Evolutionary conservation across 2,888 invertebrate genomes (phyloP).

Genomic region (Amiota minor): DNA sequence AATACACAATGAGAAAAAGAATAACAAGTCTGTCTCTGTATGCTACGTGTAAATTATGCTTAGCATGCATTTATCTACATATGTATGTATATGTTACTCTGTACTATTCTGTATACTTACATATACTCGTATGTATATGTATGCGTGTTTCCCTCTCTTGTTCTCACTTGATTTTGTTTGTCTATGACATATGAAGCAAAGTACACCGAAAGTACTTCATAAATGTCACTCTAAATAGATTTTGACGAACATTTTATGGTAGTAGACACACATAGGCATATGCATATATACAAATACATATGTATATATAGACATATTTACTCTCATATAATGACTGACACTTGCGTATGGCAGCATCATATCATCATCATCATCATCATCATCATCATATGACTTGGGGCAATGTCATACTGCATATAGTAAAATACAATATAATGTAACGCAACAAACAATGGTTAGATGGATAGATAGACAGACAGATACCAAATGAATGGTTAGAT

Average conservation of each 20-base stretch:
- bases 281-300: conserved; percentile 22
- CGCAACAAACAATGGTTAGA: background rate
- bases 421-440: background rate
- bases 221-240: conserved; percentile 62
- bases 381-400: conserved; percentile 34
- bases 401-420: conserved; percentile 7
- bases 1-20: no score
- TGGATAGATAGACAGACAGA: background rate
- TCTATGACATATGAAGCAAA: background rate
- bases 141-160: background rate
- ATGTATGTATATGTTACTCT: no score
- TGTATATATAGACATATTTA: conserved; percentile 59
- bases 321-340: conserved; percentile 35
- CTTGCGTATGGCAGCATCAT: conserved; percentile 6
- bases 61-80: no score
- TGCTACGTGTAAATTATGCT: no score
- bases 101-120: no score
- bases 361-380: no score
- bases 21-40: conserved; percentile 12
- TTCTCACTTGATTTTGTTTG: no score
- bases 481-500: no score
- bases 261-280: conserved; percentile 25
- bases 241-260: conserved; percentile 36
- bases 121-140: background rate
- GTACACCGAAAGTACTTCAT: conserved; percentile 56